Base-by-base conservation (phyloP, 2,888 invertebrate species). In the Malthinus flaveolus region DNA sequence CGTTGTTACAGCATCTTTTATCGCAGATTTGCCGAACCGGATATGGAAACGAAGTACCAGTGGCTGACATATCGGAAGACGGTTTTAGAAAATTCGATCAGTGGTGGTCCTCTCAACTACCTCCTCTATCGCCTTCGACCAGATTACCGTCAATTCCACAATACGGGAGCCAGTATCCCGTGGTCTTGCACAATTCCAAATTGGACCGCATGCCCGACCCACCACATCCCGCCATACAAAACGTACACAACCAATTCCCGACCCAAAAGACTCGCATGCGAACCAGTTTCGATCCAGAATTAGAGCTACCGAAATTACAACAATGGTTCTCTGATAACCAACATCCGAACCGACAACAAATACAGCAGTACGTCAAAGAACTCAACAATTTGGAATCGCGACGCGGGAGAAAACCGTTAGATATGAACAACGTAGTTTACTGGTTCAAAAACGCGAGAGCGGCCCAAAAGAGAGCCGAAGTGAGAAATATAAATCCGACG, bases 381-480 rank as follows among this genome's bases (percentile, higher is more conserved):
- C 81, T 99, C 65, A 99, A 99, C 77, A 87, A 89, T 59, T 80
- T 97, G 63, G 95, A 96, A 73, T 97, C 96, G 49, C 85, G 97
- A 37, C 85, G 93, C 50, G 97, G 96, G 1, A 84, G 97, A 46
- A 95, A 97, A 73, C 96, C 96, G 0, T 81, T 97, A 50, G 97
- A 97, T 78, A 90, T 97, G 3, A 95, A 95, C 74, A 97, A 97
- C 75, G 95, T 97, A 10, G 95, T 96, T 10, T 95, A 95, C 73
- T 95, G 95, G 95, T 99, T 99, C 80, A 97, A 97, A 78, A 97
- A 97, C 75, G 97, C 97, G 0, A 84, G 98, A 49, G 97, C 97
- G 1, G 96, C 96, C 1, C 93, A 95, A 75, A 95, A 97, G 73
- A 84, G 97, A 37, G 95, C 95, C 1, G 94, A 95, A 80, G 82